These are phyloP conservation scores for Baronia brevicornis DNA, from an alignment of 2,888 invertebrate genomes.

Conservation along the genomic window DNA sequence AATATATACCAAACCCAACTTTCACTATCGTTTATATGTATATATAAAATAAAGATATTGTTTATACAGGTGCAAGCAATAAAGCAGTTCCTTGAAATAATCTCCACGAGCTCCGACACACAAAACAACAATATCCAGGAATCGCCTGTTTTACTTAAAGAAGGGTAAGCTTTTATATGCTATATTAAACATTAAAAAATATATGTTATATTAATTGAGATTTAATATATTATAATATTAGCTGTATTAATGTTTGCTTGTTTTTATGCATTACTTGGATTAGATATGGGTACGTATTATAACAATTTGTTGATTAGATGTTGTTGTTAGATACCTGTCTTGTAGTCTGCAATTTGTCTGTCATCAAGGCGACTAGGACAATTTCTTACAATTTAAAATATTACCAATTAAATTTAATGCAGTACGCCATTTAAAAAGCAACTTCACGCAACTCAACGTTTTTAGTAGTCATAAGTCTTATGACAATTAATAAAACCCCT, in stretches of 20 bases:
- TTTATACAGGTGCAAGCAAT: conserved; percentile 78
- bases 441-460: no score
- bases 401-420: no score
- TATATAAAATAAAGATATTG: conserved; percentile 1
- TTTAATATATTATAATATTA: conserved; percentile 9
- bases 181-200: background rate
- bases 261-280: conserved; percentile 45
- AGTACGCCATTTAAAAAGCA: no score
- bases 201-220: no score
- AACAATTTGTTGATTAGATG: no score
- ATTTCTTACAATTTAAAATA: no score
- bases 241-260: conserved; percentile 19
- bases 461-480: no score
- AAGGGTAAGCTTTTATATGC: conserved; percentile 83
- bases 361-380: no score
- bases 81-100: conserved; percentile 90
- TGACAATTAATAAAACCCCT: no score
- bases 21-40: background rate
- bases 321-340: no score
- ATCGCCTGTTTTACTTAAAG: conserved; percentile 89
- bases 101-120: conserved; percentile 85
- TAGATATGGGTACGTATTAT: conserved; percentile 61
- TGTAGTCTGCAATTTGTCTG: no score
- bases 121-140: conserved; percentile 77
- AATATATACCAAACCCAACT: background rate